A percentile compares a stretch with the other conserved stretches of the same genome.
Evolutionary conservation across 2,888 invertebrate species (phyloP).

Genomic region (Chloroclysta siterata): DNA sequence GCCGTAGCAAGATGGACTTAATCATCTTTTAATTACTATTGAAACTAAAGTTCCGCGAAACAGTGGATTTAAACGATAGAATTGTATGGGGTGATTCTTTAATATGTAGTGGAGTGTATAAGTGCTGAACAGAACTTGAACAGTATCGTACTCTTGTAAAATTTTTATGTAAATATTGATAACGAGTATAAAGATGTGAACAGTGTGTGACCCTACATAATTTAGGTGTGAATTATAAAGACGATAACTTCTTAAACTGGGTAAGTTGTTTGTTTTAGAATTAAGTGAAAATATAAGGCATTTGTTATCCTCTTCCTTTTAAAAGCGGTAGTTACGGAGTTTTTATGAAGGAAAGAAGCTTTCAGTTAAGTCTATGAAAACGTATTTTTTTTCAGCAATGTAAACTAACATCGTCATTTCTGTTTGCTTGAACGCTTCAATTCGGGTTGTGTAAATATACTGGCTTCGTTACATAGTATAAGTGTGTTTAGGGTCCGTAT

Average conservation of each 20-base stretch:
- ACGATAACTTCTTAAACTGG: constrained; percentile 32
- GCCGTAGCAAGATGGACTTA: constrained; percentile 49
- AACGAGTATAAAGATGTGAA: constrained; percentile 44
- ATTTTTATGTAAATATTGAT: constrained; percentile 49
- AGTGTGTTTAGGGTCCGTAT: neutral
- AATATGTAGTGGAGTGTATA: constrained; percentile 30
- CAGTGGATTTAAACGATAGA: constrained; percentile 8
- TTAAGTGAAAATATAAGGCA: neutral
- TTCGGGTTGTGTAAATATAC: constrained; percentile 15
- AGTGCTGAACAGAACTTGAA: constrained; percentile 37
- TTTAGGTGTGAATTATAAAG: constrained; percentile 34
- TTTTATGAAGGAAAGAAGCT: neutral
- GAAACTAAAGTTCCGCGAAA: constrained; percentile 27
- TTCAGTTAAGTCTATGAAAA: neutral
- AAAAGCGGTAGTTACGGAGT: constrained; percentile 11
- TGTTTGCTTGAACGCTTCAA: constrained; percentile 23
- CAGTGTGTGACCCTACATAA: constrained; percentile 43
- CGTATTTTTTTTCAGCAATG: constrained; percentile 4
- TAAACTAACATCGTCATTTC: constrained; percentile 26
- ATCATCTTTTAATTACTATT: constrained; percentile 14
- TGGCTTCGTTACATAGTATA: neutral
- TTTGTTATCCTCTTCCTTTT: neutral
- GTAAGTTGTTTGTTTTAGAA: constrained; percentile 42
- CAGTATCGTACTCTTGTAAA: constrained; percentile 41
- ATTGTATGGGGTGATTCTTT: constrained; percentile 9